Conservation (phyloP, 2,888 invertebrate species). For the Miltochrista miniata region DNA sequence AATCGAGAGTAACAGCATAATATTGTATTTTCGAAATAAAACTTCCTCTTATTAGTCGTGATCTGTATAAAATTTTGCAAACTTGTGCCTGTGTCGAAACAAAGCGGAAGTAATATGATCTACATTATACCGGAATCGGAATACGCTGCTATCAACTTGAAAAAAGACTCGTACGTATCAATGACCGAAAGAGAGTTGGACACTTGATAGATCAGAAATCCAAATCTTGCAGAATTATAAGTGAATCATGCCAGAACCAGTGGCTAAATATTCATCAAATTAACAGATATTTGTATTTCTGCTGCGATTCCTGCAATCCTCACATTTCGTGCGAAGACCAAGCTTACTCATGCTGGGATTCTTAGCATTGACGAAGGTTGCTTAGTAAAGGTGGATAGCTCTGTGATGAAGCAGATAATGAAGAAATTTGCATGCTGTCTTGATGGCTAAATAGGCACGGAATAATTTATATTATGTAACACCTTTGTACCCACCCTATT, state of each 20-base stretch:
- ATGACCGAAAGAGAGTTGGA: constrained; percentile 1
- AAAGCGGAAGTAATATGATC: background rate
- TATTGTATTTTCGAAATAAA: no score
- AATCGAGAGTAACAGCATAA: no score
- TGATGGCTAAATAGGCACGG: no score
- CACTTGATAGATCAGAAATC: background rate
- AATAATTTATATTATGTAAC: no score
- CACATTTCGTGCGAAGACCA: constrained; percentile 1
- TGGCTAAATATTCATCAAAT: constrained; percentile 1
- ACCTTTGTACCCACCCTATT: no score
- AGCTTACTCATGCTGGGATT: background rate
- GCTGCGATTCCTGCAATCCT: background rate
- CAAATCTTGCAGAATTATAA: background rate
- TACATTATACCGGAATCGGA: constrained; percentile 3
- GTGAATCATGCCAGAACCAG: background rate
- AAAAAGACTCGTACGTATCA: no score
- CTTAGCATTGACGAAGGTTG: constrained; percentile 1
- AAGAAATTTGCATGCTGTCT: no score
- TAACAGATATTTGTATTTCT: constrained; percentile 1
- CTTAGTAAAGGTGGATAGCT: constrained; percentile 7
- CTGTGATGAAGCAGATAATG: no score
- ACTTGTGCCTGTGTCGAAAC: constrained; percentile 1
- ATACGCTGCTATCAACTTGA: background rate
- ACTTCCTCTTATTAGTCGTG: no score
- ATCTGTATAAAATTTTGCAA: background rate